Evolutionary conservation across 2,113 vertebrate species (phyloP), one percentile per base, ranked within the genome.

Genomic region (Podarcis raffonei): DNA sequence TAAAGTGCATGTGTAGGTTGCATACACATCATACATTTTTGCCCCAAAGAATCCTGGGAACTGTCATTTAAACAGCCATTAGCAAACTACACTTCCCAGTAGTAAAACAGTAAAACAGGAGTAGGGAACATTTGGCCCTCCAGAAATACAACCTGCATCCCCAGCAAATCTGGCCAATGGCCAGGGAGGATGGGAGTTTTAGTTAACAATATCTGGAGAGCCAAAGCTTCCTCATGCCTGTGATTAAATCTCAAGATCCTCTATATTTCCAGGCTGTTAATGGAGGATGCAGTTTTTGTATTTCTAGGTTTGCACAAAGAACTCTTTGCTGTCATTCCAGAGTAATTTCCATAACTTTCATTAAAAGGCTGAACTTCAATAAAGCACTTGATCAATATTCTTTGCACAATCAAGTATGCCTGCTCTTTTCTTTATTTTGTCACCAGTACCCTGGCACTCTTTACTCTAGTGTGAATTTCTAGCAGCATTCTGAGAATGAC

Each of bases 401-500:
- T n/a, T 78, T 62, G 5, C 6, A 48, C 57, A 84, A 69, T 69
- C 15, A 84, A n/a, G 53, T 6, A 59, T 22, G 66, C 30, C 32
- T 81, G 42, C 23, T 80, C 62, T 37, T 76, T 83, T 6, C 22
- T 83, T 76, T 89, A 68, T 57, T 78, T 23, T 79, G 75, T 71
- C 65, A 79, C 48, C 42, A 32, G 76, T 65, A 59, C 25, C 53
- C 32, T 84, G 42, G 5, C 65, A 65, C 9, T 39, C 25, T 79
- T n/a, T 62, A 15, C 15, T 81, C 25, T 53, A 59, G 25, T 69
- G 27, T 79, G 81, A 79, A 13, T 79, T 79, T 78, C 53, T 11
- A 84, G 20, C 6, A 30, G 42, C 79, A 27, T 69, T 85, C 83
- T 80, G 32, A 39, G 65, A 89, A 89, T 25, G 16, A 89, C 48